A percentile compares a stretch with the other conserved stretches of the same genome.
phyloP scores from a whole-genome alignment of 2,888 invertebrate species.

The Zygogramma bicolorata region DNA sequence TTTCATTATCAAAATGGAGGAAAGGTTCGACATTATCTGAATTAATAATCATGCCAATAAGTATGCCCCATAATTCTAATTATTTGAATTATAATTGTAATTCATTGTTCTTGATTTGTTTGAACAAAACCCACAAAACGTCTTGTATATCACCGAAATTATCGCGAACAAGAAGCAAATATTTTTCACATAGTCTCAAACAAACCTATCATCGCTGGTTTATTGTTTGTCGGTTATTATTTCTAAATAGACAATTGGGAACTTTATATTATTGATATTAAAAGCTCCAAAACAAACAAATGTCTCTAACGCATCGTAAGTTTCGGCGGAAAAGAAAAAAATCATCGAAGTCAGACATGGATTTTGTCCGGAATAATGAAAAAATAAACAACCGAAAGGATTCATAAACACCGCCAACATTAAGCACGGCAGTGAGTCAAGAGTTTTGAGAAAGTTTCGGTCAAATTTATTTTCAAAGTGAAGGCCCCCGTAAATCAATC shows the following conservation, averaged over 20 bases:
- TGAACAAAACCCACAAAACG: neutral
- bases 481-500: neutral
- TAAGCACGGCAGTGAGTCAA: neutral
- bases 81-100: too few relatives aligned
- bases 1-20: too few relatives aligned
- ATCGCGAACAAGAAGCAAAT: neutral
- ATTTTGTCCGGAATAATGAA: constrained; percentile 46
- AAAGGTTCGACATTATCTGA: too few relatives aligned
- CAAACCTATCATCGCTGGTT: constrained; percentile 38
- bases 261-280: constrained; percentile 40
- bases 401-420: constrained; percentile 32
- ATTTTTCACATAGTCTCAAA: constrained; percentile 24
- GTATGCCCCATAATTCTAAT: too few relatives aligned
- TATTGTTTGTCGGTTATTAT: constrained; percentile 42
- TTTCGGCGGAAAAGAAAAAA: constrained; percentile 39
- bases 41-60: too few relatives aligned
- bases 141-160: neutral
- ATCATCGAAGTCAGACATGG: constrained; percentile 48
- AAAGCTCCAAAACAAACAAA: constrained; percentile 48
- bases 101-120: neutral
- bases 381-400: constrained; percentile 40
- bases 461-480: neutral
- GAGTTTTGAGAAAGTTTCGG: neutral
- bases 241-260: constrained; percentile 40
- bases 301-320: constrained; percentile 47